Base-by-base conservation (phyloP, 2,797 vertebrate genomes). In the Chelonia mydas region DNA sequence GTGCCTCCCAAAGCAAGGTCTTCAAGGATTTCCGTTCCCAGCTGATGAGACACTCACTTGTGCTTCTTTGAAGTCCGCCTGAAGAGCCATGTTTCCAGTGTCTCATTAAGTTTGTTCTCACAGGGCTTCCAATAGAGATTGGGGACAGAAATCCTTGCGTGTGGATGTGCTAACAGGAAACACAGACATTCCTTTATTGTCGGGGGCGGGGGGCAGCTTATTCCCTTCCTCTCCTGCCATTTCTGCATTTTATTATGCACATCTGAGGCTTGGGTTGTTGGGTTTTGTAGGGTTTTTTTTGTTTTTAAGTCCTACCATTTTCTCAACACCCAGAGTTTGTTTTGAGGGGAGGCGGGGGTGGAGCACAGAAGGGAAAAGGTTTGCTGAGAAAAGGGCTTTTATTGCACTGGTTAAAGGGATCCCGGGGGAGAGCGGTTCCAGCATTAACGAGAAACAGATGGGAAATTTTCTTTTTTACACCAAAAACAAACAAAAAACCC, bases 391-490 rank as follows among this genome's bases (percentile, higher is more conserved):
- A 72, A 37, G 77, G 84, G 80, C 57, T 95, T 95, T 53, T 83
- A 57, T 10, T 84, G 85, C 82, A 3, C 0, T n/a, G 54, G 72
- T 79, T 90, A 78, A 53, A 92, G 91, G 81, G 87, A 77, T 3
- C 92, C 92, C 86, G 6, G 86, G 25, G 81, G 49, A 61, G 37
- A 88, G 82, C 81, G 3, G 25, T 81, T 95, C 83, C 83, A 86
- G 77, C 68, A 45, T 76, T 92, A 90, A 94, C 57, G 87, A 53
- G 41, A 92, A 96, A 93, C 95, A 96, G 37, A 88, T 33, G 55
- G 91, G 65, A 78, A 83, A 6, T 23, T 11, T 31, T 54, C 59
- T 74, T 78, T 37, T 47, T 80, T 49, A 0, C 15, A 57, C 81
- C 81, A 84, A 84, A 31, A 55, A 2, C 3, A 11, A 57, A 59